phyloP scores from a whole-genome alignment of 2,113 vertebrate genomes.

The Corvus hawaiiensis region DNA sequence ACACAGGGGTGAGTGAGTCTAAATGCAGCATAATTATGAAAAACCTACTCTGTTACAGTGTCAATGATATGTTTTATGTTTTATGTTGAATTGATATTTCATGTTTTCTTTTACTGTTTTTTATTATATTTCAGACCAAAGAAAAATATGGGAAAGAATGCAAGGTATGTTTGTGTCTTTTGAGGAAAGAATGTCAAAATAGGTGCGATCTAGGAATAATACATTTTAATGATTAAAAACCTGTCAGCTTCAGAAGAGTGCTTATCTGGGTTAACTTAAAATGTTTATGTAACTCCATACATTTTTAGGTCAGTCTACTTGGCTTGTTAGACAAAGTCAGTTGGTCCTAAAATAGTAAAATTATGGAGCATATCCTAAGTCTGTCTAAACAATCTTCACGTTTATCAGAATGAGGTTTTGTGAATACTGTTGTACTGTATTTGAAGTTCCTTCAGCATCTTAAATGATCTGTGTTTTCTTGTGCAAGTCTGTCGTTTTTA shows the following conservation, averaged over 20 bases:
- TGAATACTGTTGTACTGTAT: background rate
- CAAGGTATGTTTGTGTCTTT: slow-evolving; percentile 79
- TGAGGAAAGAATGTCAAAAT: background rate
- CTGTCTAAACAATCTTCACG: background rate
- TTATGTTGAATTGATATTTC: background rate
- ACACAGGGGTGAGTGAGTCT: background rate
- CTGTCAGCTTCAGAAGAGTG: background rate
- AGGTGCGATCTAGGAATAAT: background rate
- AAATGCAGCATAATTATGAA: background rate
- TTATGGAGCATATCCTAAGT: background rate
- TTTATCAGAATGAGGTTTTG: background rate
- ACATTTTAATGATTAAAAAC: background rate
- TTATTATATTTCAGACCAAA: slow-evolving; percentile 85
- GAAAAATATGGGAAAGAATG: slow-evolving; percentile 99
- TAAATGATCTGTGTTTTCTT: background rate
- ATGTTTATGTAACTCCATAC: background rate
- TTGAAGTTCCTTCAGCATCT: background rate
- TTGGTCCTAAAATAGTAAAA: background rate
- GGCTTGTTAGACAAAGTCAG: background rate
- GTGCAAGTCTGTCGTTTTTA: background rate
- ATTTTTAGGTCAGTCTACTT: background rate
- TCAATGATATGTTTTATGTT: rapidly evolving
- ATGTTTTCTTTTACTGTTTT: background rate
- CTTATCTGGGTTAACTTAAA: background rate
- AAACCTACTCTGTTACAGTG: rapidly evolving